Evolutionary conservation across 2,888 invertebrate species (phyloP).

Genomic region (Heliconius cydno): DNA sequence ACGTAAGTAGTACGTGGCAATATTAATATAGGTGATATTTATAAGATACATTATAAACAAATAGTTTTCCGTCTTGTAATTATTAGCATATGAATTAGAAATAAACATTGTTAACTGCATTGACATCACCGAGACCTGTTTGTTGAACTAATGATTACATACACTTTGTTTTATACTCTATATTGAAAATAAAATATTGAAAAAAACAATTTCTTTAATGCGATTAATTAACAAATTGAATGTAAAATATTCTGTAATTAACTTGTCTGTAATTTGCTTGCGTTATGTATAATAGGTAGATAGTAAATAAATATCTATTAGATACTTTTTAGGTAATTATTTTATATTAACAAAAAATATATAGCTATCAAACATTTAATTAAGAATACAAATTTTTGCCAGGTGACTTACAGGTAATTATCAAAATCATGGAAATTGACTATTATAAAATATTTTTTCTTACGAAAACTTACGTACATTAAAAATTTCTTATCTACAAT

Average conservation of each 20-base stretch:
- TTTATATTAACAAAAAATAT: background rate
- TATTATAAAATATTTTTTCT: background rate
- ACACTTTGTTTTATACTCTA: background rate
- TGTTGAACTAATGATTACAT: conserved; percentile 5
- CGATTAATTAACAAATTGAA: background rate
- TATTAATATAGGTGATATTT: background rate
- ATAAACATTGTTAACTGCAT: conserved; percentile 32
- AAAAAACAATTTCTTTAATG: background rate
- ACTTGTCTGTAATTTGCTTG: background rate
- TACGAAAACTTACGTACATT: background rate
- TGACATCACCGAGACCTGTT: conserved; percentile 34
- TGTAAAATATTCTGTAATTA: background rate
- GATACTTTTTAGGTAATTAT: background rate
- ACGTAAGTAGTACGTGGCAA: background rate
- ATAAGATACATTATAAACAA: conserved; percentile 20
- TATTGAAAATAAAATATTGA: background rate
- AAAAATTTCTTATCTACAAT: background rate
- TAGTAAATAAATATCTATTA: too few relatives aligned
- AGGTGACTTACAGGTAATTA: background rate
- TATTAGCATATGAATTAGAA: conserved; percentile 18
- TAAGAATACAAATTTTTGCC: background rate
- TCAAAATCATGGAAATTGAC: background rate
- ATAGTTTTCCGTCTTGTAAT: conserved; percentile 21
- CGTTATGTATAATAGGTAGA: background rate
- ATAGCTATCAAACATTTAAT: background rate